Evolutionary conservation across 2,797 vertebrate genomes (phyloP).

Genomic region (Spinus pinus): DNA sequence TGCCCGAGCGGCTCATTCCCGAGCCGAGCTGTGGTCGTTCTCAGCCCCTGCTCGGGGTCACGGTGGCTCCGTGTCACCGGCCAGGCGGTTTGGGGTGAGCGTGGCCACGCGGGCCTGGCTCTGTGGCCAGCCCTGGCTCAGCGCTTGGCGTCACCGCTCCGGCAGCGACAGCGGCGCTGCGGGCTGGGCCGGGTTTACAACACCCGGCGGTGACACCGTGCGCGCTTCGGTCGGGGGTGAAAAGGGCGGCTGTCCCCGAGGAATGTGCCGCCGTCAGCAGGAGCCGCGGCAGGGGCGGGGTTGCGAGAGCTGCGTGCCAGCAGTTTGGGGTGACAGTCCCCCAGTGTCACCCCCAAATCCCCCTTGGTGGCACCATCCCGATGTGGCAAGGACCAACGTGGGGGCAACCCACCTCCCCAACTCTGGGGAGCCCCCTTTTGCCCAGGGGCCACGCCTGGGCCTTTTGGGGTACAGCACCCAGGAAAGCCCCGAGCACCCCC

Average conservation of each 20-base stretch:
- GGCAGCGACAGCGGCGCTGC: background rate
- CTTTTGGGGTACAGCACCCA: background rate
- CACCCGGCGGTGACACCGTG: background rate
- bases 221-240: background rate
- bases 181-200: background rate
- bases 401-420: too few species aligned
- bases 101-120: background rate
- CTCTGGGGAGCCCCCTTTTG: background rate
- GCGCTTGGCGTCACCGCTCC: background rate
- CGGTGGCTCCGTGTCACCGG: background rate
- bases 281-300: background rate
- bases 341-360: fast-evolving
- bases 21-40: fast-evolving
- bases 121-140: background rate
- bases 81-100: background rate
- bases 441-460: too few species aligned
- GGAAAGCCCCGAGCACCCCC: background rate
- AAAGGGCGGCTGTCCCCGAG: background rate
- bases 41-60: background rate
- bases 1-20: background rate
- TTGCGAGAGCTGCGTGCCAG: background rate
- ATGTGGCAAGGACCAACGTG: fast-evolving
- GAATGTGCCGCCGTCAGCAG: conserved; percentile 39
- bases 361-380: fast-evolving
- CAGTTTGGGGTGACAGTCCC: background rate